A percentile compares a stretch with the other conserved stretches of the same genome.
Conservation (phyloP, 2,797 vertebrate species). For the Limosa lapponica region DNA sequence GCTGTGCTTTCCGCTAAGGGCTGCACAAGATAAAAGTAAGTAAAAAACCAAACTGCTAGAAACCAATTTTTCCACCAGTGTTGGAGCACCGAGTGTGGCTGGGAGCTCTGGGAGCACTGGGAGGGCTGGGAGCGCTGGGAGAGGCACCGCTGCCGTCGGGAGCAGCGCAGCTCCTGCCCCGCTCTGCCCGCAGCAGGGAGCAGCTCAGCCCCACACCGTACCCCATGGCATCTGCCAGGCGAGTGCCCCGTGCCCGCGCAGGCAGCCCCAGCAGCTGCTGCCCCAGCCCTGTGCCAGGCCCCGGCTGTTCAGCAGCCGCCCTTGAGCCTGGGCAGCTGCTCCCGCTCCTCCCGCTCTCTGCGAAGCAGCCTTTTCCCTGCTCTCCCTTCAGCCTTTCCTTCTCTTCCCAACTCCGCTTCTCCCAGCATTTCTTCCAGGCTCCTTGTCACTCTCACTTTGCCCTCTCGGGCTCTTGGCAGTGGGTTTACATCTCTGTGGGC, state of each 20-base stretch:
- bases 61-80: rapidly evolving
- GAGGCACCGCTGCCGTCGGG: rapidly evolving
- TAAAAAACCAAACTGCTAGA: background rate
- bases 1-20: background rate
- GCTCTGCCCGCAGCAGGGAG: background rate
- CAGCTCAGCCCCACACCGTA: background rate
- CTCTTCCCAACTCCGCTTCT: background rate
- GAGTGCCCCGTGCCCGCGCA: rapidly evolving
- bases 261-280: background rate
- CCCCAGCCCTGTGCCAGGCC: background rate
- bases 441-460: rapidly evolving
- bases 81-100: rapidly evolving
- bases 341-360: background rate
- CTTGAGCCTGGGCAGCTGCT: background rate
- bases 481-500: background rate
- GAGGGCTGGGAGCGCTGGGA: no score
- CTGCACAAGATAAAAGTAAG: background rate
- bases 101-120: background rate
- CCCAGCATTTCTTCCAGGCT: background rate
- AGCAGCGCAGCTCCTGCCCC: background rate
- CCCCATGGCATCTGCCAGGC: background rate
- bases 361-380: background rate
- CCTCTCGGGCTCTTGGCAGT: rapidly evolving
- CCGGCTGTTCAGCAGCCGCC: background rate
- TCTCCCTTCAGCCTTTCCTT: background rate